Conservation (phyloP, 2,888 invertebrate genomes). For the Metalampra italica region DNA sequence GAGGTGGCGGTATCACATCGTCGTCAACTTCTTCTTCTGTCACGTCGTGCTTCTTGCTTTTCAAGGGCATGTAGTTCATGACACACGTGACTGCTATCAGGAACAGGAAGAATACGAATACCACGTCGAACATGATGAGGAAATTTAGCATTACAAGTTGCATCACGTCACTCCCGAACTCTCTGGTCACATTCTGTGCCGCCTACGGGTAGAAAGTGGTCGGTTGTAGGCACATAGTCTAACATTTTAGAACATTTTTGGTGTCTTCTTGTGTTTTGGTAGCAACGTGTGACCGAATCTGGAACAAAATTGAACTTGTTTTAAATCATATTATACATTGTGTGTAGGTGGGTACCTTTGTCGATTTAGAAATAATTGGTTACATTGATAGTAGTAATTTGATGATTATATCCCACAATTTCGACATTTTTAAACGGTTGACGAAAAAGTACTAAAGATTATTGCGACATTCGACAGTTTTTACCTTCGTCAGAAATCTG, state of each 20-base stretch:
- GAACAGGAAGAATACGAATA: slow-evolving; percentile 92
- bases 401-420: too few relatives aligned
- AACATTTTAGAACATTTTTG: slow-evolving; percentile 1
- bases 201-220: slow-evolving; percentile 13
- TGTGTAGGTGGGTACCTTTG: too few relatives aligned
- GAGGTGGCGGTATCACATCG: slow-evolving; percentile 73
- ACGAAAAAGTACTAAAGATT: too few relatives aligned
- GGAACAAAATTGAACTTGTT: slow-evolving; percentile 1
- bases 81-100: slow-evolving; percentile 90
- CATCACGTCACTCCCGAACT: slow-evolving; percentile 77
- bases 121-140: slow-evolving; percentile 92
- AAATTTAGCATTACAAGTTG: slow-evolving; percentile 92
- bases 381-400: too few relatives aligned
- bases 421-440: too few relatives aligned
- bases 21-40: slow-evolving; percentile 68
- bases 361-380: too few relatives aligned
- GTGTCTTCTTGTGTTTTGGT: background rate
- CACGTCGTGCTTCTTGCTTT: slow-evolving; percentile 65
- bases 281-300: background rate
- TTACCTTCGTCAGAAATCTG: too few relatives aligned
- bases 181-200: slow-evolving; percentile 61
- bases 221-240: background rate
- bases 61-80: slow-evolving; percentile 88
- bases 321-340: background rate
- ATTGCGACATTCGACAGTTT: too few relatives aligned